Base-by-base conservation (phyloP, 1,140 invertebrate genomes). In the Muscidifurax raptorellus region DNA sequence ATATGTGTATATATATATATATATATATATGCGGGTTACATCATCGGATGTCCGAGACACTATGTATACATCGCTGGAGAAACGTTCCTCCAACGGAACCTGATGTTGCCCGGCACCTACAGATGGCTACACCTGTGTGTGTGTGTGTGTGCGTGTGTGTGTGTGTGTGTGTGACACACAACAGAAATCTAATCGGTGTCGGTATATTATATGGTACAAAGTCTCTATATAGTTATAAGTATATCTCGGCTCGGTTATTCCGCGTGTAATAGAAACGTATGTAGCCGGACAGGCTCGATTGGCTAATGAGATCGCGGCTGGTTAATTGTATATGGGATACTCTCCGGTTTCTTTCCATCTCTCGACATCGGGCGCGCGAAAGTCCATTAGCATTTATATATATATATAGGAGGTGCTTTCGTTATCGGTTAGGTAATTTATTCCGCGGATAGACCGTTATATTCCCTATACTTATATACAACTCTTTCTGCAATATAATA, bases 341-440 rank as follows among this genome's bases (percentile, higher is more conserved):
- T 22, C 52, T n/a, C 15, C 18, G 15, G 2, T 59, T n/a, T 59
- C 52, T 59, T 59, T 59, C 52, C 52, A 59, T 59, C 52, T 59
- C 18, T 0, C 4, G 18, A 52, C 5, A 59, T 40, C 36, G 7
- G 52, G n/a, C 1, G 15, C 47, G 52, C 52, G 52, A 59, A 59
- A 59, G 52, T 59, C 52, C 15, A 59, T 59, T 59, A 59, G 52
- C 52, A 59, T n/a, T n/a, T n/a, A n/a, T n/a, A n/a, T n/a, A n/a
- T n/a, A n/a, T n/a, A n/a, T 59, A 47, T 15, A 18, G 22, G 52
- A 59, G 52, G 52, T 22, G 52, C 52, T 59, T 59, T 59, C 52
- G 52, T 59, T 59, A 59, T 59, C 52, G 52, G 52, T 59, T n/a
- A n/a, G 52, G 52, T 59, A 59, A 59, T 59, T 59, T 59, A 59